Base-by-base conservation (phyloP, 1,140 invertebrate genomes). In the Mesaphorura yosii region DNA sequence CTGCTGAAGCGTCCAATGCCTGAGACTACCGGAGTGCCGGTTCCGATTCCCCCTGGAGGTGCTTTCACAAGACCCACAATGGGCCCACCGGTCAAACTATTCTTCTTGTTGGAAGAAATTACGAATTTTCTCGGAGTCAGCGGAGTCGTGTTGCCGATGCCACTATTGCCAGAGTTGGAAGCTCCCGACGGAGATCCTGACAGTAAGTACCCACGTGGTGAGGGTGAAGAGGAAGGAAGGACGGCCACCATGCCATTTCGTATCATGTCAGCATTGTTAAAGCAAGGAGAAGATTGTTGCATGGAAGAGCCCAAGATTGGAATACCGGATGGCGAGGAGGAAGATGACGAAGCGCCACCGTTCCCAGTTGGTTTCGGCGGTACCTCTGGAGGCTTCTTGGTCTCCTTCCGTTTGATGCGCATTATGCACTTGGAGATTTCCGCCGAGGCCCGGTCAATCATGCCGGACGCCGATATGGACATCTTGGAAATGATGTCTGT, bases 381-480 rank as follows among this genome's bases (percentile, higher is more conserved):
- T 29, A 60, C 48, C 48, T 60, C 58, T 20, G 58, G 58, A 19
- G 58, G 58, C 37, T 57, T 60, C 42, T 60, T 59, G 7, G 48
- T 48, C 20, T 59, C 57, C 40, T 62, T 63, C 41, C 55, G 48
- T 42, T 63, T 63, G 23, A 63, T 48, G 39, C 61, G 23, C 57
- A 59, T 63, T 38, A 63, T 63, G 45, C 61, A 63, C 44, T 59
- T 56, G 15, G 55, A 54, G 28, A 63, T 63, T 37, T 63, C 61
- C 6, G 61, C 61, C 2, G 57, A 59, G 19, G 61, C 60, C 37
- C 57, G 51, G 49, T 59, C 57, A 52, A 63, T 59, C 57, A 63
- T 57, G 23, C 57, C 57, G 20, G 57, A 55, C 12, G 60, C 45
- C 3, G 58, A 45, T 47, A 60, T 47, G 50, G 40, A 44, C 54